Base-by-base conservation (phyloP, 1,140 invertebrate species). In the Battus philenor region DNA sequence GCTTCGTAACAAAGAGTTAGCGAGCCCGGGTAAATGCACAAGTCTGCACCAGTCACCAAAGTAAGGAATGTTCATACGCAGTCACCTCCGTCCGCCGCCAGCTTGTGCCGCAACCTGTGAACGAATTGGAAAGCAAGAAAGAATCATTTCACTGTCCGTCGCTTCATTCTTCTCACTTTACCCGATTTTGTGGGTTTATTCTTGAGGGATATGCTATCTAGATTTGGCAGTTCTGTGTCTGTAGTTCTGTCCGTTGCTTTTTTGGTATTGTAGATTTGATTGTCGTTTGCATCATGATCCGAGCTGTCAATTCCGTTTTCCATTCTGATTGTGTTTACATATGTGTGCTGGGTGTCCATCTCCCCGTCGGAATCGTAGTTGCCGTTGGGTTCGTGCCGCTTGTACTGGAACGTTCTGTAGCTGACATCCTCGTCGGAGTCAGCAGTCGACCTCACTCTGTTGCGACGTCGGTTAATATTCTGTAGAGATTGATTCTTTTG, bases 111-210 rank as follows among this genome's bases (percentile, higher is more conserved):
- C 63, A 82, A 55, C 53, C 79, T 77, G 48, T 82, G 65, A 50
- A 82, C 69, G 55, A 83, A 83, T 61, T 75, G 74, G 43, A 78
- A 67, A 33, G 71, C 72, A 20, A 81, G 54, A 72, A 80, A 61
- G 43, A 86, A 86, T 86, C 84, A 86, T 86, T 86, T 86, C 29
- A 80, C 78, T 31, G 74, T 76, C 67, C 75, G 58, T 50, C 79
- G 59, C 56, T 63, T 81, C 4, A 58, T 54, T 51, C 66, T 79
- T 47, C 78, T 72, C 62, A 79, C 73, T 76, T 75, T 81, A 18
- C 78, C 68, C 15, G 32, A 26, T 39, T 77, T 77, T 2, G 59
- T 49, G 2, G 56, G 50, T 38, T 78, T 81, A 24, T 46, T 64
- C 44, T 69, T 81, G 1, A 79, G 46, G 0, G 75, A 71, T 50